Conservation (phyloP, 2,888 invertebrate genomes). For the Pammene aurita region DNA sequence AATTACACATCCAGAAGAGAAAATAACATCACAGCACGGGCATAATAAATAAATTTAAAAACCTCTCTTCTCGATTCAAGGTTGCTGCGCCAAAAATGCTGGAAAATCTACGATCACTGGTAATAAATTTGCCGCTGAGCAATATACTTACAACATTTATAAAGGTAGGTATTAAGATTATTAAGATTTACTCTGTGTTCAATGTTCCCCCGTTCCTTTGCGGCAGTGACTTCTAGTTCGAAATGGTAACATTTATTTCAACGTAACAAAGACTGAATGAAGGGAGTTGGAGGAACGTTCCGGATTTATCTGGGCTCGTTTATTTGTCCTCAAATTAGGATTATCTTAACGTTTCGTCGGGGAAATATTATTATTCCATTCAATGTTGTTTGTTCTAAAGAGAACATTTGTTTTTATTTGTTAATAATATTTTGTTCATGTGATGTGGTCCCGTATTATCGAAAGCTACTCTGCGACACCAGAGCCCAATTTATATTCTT, state of each 20-base stretch:
- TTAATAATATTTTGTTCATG: not conserved
- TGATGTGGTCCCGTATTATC: too few species aligned
- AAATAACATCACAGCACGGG: too few species aligned
- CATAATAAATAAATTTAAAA: too few species aligned
- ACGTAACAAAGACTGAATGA: slow-evolving; percentile 49
- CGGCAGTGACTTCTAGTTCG: slow-evolving; percentile 48
- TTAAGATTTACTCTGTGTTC: not conserved
- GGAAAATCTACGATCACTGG: too few species aligned
- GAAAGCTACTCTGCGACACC: too few species aligned
- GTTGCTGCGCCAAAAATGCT: too few species aligned
- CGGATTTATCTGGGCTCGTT: slow-evolving; percentile 30
- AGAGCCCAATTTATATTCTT: too few species aligned
- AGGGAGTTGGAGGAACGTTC: slow-evolving; percentile 41
- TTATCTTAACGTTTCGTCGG: slow-evolving; percentile 17
- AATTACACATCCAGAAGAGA: too few species aligned
- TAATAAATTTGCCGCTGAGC: too few species aligned
- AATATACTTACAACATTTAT: too few species aligned
- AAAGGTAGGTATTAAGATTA: too few species aligned
- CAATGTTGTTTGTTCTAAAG: not conserved
- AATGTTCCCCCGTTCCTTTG: not conserved
- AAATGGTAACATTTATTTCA: slow-evolving; percentile 58
- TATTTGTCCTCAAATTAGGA: slow-evolving; percentile 20
- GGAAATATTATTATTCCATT: slow-evolving; percentile 10
- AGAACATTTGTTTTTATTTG: not conserved
- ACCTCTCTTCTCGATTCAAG: too few species aligned